phyloP scores from a whole-genome alignment of 1,140 invertebrate genomes.

The Druon quercuslanigerum region DNA sequence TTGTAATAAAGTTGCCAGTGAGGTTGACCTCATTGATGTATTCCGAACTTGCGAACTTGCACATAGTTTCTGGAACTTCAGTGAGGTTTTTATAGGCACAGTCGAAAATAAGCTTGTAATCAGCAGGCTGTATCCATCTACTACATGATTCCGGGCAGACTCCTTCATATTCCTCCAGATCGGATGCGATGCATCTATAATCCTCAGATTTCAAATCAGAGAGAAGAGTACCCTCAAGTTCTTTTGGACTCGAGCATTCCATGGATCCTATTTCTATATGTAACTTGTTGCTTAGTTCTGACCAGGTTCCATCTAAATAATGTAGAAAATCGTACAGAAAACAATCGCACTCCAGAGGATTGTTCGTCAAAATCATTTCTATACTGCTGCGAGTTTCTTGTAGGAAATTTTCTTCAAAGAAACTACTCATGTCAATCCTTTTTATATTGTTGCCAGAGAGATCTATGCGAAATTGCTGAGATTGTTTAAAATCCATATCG shows the following conservation, averaged over 20 bases:
- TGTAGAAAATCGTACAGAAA: conserved; percentile 74
- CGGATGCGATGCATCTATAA: conserved; percentile 46
- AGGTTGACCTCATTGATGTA: conserved; percentile 72
- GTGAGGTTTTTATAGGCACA: conserved; percentile 73
- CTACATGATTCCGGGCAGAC: conserved; percentile 73
- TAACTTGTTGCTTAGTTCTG: background rate
- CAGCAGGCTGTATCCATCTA: conserved; percentile 71
- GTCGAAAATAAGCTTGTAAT: conserved; percentile 74
- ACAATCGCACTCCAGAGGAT: conserved; percentile 83
- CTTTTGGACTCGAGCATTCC: background rate
- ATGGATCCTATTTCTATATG: background rate
- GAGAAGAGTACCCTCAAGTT: background rate
- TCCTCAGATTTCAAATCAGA: conserved; percentile 18
- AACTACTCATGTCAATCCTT: conserved; percentile 64
- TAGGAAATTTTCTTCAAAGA: conserved; percentile 41
- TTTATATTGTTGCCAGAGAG: conserved; percentile 75
- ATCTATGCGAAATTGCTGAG: no score
- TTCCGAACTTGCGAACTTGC: conserved; percentile 42
- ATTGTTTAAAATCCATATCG: no score
- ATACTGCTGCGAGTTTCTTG: conserved; percentile 45
- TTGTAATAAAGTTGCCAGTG: conserved; percentile 72
- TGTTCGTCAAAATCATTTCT: conserved; percentile 75
- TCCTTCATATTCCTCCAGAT: conserved; percentile 40
- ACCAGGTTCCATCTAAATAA: conserved; percentile 67
- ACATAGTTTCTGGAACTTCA: conserved; percentile 58